Conservation (phyloP, 2,797 vertebrate genomes). For the Rhynchotus rufescens region DNA sequence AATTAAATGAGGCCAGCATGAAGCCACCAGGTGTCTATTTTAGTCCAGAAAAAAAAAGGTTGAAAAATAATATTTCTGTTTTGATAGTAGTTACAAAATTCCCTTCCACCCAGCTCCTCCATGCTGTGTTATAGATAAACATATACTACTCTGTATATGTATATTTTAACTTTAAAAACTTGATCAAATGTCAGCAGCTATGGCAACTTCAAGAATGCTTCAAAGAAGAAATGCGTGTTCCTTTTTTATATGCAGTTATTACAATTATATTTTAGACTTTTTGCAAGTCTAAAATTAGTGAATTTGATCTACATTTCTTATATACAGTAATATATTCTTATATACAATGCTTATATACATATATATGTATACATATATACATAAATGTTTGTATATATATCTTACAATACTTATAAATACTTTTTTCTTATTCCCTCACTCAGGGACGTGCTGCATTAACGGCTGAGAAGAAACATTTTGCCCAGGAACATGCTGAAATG, state of each 20-base stretch:
- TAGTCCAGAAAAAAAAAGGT: neutral
- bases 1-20: neutral
- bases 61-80: neutral
- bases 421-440: neutral
- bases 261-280: neutral
- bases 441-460: conserved; percentile 92
- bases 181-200: neutral
- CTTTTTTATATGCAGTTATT: neutral
- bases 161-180: neutral
- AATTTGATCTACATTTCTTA: neutral
- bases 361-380: no score
- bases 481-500: conserved; percentile 91
- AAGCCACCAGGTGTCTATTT: neutral
- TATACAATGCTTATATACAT: no score
- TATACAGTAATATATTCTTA: neutral
- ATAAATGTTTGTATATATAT: no score
- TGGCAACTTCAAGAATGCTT: neutral
- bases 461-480: conserved; percentile 91
- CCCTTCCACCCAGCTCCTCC: accelerated
- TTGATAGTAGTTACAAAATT: neutral
- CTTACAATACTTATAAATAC: neutral
- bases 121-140: neutral
- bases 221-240: neutral
- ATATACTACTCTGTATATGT: neutral
- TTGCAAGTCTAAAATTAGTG: neutral